A percentile compares a stretch with the other conserved stretches of the same genome.
Evolutionary conservation across 1,140 invertebrate genomes (phyloP).

Genomic region (Drosophila kikkawai): DNA sequence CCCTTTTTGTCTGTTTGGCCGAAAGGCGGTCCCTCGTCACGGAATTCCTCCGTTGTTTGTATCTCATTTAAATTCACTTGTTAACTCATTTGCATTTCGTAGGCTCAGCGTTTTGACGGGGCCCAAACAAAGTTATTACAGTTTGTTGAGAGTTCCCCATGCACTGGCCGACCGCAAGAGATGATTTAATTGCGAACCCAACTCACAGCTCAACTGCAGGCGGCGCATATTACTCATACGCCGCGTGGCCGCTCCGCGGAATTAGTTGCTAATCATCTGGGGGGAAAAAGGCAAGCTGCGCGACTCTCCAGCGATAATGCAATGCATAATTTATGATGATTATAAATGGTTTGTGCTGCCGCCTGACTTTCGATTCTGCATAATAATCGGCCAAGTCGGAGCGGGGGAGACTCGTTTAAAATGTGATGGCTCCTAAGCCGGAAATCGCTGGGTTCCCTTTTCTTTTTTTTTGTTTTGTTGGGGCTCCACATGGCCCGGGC

Average conservation of each 20-base stretch:
- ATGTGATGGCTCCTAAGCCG: constrained; percentile 56
- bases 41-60: constrained; percentile 57
- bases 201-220: constrained; percentile 33
- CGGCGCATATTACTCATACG: constrained; percentile 53
- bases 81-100: constrained; percentile 78
- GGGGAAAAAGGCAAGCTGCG: constrained; percentile 18
- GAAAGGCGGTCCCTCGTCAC: constrained; percentile 61
- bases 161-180: constrained; percentile 40
- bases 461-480: background rate
- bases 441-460: constrained; percentile 57
- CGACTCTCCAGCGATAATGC: constrained; percentile 29
- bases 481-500: constrained; percentile 39
- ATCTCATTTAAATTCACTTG: constrained; percentile 80
- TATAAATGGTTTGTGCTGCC: constrained; percentile 61
- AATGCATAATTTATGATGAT: constrained; percentile 62
- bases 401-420: constrained; percentile 30
- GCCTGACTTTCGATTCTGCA: constrained; percentile 52
- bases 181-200: constrained; percentile 67
- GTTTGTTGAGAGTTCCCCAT: constrained; percentile 41
- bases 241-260: constrained; percentile 11
- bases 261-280: constrained; percentile 33
- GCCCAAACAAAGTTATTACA: constrained; percentile 73
- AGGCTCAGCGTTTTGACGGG: constrained; percentile 52
- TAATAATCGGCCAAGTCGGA: constrained; percentile 32
- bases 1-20: constrained; percentile 51